phyloP scores from a whole-genome alignment of 1,140 invertebrate genomes.

The Leptinotarsa lineolata region DNA sequence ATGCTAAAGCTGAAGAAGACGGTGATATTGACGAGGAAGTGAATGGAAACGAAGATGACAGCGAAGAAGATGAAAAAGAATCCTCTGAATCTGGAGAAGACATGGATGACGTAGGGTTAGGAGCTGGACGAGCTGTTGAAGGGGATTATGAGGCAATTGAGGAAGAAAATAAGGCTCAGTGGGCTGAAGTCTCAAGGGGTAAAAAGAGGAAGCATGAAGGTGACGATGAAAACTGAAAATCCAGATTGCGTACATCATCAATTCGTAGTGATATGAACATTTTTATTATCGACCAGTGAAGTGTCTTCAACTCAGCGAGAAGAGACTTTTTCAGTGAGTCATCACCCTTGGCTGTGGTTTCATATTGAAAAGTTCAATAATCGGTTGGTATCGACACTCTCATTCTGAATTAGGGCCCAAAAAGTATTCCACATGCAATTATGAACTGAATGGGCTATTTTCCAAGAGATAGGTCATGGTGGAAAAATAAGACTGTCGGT shows the following conservation, averaged over 20 bases:
- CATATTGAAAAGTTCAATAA: constrained; percentile 40
- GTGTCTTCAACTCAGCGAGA: constrained; percentile 45
- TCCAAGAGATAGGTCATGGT: too few relatives aligned
- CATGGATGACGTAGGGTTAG: constrained; percentile 64
- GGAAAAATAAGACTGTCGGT: too few relatives aligned
- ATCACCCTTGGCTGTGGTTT: constrained; percentile 50
- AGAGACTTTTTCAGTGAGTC: constrained; percentile 34
- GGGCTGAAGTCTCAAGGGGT: constrained; percentile 57
- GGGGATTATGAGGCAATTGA: constrained; percentile 70
- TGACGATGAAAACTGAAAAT: constrained; percentile 52
- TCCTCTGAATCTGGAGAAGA: constrained; percentile 52
- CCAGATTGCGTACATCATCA: constrained; percentile 26
- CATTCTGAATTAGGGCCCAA: neutral
- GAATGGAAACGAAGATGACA: constrained; percentile 75
- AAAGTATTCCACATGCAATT: constrained; percentile 6
- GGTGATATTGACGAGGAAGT: constrained; percentile 69
- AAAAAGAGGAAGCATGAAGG: constrained; percentile 75
- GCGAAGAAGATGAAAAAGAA: constrained; percentile 67
- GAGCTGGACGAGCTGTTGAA: constrained; percentile 66
- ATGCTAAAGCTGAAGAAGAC: constrained; percentile 72
- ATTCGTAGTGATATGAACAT: constrained; percentile 44
- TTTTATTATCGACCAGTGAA: constrained; percentile 45
- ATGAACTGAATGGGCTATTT: neutral
- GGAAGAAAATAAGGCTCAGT: constrained; percentile 61
- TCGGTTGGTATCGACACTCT: neutral